These are phyloP conservation scores for Lasioglossum leucozonium DNA, from an alignment of 2,888 invertebrate species.

Conservation along the genomic window DNA sequence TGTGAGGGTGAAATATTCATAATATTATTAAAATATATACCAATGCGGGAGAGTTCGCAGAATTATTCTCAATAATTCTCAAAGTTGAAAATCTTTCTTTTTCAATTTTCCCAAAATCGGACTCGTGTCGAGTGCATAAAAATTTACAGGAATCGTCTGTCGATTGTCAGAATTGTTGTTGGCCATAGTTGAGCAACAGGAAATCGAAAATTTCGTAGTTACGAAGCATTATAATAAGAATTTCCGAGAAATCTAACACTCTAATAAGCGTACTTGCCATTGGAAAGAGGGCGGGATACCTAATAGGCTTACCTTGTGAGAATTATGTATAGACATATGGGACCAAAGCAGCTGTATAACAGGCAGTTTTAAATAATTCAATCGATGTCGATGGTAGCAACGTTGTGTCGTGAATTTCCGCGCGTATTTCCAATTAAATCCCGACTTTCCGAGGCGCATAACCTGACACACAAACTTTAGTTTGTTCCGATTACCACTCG, in stretches of 20 bases:
- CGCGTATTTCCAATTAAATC: conserved; percentile 6
- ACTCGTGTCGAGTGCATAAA: not conserved
- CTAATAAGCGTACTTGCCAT: conserved; percentile 34
- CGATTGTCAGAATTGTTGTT: not conserved
- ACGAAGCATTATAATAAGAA: not conserved
- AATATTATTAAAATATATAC: no score
- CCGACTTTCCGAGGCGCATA: not conserved
- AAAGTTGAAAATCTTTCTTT: no score
- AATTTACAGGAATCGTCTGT: not conserved
- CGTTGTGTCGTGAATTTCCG: conserved; percentile 19
- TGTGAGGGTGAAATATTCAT: no score
- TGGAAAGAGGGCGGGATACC: conserved; percentile 35
- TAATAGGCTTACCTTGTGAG: conserved; percentile 57
- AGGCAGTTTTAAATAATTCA: conserved; percentile 62
- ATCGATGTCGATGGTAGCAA: conserved; percentile 28
- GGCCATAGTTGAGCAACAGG: not conserved
- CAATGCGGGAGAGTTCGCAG: not conserved
- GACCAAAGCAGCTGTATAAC: conserved; percentile 57
- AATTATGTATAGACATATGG: conserved; percentile 67
- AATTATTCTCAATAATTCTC: no score
- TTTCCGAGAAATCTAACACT: not conserved
- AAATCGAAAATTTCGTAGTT: not conserved
- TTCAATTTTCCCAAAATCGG: no score
- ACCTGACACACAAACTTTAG: not conserved
- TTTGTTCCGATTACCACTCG: not conserved